These are phyloP conservation scores for Pristionchus mayeri DNA, from an alignment of 2,888 invertebrate species.

Conservation along the genomic window DNA sequence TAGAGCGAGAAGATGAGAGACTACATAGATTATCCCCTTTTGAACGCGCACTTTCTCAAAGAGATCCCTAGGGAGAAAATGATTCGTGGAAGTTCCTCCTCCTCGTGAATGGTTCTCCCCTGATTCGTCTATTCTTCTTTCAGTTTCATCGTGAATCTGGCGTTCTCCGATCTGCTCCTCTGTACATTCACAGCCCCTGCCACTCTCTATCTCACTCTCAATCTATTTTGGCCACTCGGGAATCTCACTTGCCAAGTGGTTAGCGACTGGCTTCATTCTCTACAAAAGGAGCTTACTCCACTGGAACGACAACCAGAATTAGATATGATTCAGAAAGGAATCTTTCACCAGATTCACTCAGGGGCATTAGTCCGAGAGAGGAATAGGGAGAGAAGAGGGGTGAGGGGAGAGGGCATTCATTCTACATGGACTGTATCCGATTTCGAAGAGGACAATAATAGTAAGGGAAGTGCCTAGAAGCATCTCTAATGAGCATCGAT, in stretches of 20 bases:
- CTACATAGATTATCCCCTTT: too few species aligned
- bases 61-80: not conserved
- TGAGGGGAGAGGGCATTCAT: not conserved
- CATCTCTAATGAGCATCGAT: not conserved
- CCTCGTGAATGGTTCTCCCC: not conserved
- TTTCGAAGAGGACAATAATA: not conserved
- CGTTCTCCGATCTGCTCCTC: constrained; percentile 72
- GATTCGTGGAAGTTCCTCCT: not conserved
- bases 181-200: constrained; percentile 73
- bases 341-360: not conserved
- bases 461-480: too few species aligned
- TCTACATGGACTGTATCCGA: not conserved
- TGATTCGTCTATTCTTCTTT: constrained; percentile 6
- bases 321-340: constrained; percentile 5
- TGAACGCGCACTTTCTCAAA: constrained; percentile 15
- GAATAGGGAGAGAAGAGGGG: not conserved
- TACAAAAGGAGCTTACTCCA: constrained; percentile 28
- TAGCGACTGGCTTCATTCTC: constrained; percentile 49
- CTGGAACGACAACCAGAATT: not conserved
- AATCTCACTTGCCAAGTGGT: constrained; percentile 70
- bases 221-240: constrained; percentile 75
- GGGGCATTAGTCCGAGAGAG: not conserved
- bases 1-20: too few species aligned
- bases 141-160: constrained; percentile 75
- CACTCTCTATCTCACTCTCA: constrained; percentile 72